Conservation (phyloP, 2,113 vertebrate genomes). For the Poecile atricapillus region DNA sequence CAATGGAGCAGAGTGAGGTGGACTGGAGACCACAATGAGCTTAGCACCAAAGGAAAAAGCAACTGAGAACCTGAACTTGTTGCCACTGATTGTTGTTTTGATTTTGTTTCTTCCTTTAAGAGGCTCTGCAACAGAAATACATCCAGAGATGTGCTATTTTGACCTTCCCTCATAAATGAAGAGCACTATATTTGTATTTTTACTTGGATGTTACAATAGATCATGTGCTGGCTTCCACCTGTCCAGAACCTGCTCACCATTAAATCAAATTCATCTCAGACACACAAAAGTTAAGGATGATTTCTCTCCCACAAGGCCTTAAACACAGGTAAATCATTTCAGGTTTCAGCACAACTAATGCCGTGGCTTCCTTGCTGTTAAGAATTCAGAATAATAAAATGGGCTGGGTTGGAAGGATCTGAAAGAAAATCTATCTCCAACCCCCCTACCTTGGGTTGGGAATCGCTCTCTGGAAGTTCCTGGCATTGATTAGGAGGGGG, state of each 20-base stretch:
- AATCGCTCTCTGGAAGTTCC: neutral
- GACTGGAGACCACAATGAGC: neutral
- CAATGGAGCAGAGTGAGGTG: neutral
- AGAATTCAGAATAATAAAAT: neutral
- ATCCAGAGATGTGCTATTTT: neutral
- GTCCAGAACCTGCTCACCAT: neutral
- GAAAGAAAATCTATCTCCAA: neutral
- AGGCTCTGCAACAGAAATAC: neutral
- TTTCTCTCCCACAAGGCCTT: neutral
- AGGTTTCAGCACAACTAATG: neutral
- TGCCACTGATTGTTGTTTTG: neutral
- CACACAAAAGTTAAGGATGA: neutral
- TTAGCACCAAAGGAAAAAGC: neutral
- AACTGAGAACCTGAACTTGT: neutral
- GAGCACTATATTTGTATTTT: neutral
- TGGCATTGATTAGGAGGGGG: neutral
- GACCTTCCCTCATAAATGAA: neutral
- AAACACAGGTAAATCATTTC: accelerated
- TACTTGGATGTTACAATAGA: neutral
- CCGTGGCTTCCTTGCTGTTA: neutral
- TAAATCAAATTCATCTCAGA: neutral
- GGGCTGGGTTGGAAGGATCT: neutral
- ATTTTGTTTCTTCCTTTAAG: neutral
- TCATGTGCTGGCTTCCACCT: neutral
- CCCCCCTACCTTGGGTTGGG: neutral